Base-by-base conservation (phyloP, 2,797 vertebrate genomes). In the Mastacembelus armatus region DNA sequence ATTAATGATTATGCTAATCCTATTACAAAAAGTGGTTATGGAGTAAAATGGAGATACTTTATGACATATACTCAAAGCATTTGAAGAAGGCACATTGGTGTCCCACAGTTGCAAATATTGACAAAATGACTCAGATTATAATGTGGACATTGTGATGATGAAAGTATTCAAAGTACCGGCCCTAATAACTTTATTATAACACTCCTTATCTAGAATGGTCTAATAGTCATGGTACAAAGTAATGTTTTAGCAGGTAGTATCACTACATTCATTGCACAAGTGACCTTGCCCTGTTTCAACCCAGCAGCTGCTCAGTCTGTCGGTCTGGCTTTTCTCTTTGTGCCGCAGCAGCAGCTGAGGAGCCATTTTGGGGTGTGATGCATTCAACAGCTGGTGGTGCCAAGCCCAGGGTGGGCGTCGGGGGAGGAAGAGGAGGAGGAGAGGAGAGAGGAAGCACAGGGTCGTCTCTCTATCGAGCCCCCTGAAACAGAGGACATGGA, bases 301-400 rank as follows among this genome's bases (percentile, higher is more conserved):
- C 66, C 57, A 30, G 72, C 90, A 90, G 88, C 88, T 88, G 89
- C 82, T 87, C 64, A 7, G 65, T 49, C 58, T 68, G 73, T 84
- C 58, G 68, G 71, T 83, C 82, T 71, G 77, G 43, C 48, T 43
- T 70, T 66, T 62, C 71, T 62, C 35, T 21, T 11, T 65, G 80
- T 74, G 69, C 86, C 74, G 58, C 75, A 61, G 69, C 73, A 69
- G 87, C 90, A 91, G 91, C 89, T 90, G 90, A 92, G 83, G 70
- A 84, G 77, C 84, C 87, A 83, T 88, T 92, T 91, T 87, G 82
- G 79, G 81, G 82, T 80, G 60, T 83, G 76, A 89, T 88, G 76
- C 83, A 80, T 88, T 84, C 83, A 90, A 86, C 91, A 92, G 90
- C 89, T 88, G 91, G 88, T 85, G 81, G 89, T 90, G 84, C 85